Evolutionary conservation across 2,888 invertebrate species (phyloP), one percentile per base, ranked within the genome.

Genomic region (Athrips mouffetella): DNA sequence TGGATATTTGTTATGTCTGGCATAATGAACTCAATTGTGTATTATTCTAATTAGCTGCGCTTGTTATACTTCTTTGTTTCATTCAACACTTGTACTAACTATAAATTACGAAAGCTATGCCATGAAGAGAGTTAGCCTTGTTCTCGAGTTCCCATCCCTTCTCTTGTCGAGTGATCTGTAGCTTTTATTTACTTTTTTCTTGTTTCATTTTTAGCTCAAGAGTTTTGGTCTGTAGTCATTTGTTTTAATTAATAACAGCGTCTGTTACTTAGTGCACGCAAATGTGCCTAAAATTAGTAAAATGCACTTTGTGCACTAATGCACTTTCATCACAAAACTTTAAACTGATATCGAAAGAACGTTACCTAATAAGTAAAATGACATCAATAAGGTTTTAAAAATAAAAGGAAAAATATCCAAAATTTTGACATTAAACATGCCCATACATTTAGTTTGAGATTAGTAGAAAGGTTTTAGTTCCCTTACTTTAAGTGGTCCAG

Each of bases 71-170:
- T 20, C 53, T 51, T 62, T 61, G 60, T 67, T 63, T 63, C 60
- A 58, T 54, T 58, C 50, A 48, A 47, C 59, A 59, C 58, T 60
- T 52, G 47, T 50, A 49, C 55, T 60, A 65, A 65, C 63, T 74
- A 76, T 78, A 75, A 72, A 73, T 75, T 65, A 59, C 56, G 55
- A 64, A 45, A 62, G 59, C n/a, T n/a, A n/a, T n/a, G 63, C 64
- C 58, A 63, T 70, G 62, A 68, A 72, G 59, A 69, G 60, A 59
- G n/a, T n/a, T n/a, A n/a, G 55, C 63, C 63, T 75, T 76, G 69
- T 73, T 67, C 65, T 52, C 52, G 48, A 51, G 51, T 44, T 2
- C 21, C 30, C 27, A 20, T 40, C 52, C 49, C 48, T 55, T 49
- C 53, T 45, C 45, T 53, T 47, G 59, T 41, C 56, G 60, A 60